Conservation (phyloP, 2,888 invertebrate genomes). For the Eupithecia centaureata region DNA sequence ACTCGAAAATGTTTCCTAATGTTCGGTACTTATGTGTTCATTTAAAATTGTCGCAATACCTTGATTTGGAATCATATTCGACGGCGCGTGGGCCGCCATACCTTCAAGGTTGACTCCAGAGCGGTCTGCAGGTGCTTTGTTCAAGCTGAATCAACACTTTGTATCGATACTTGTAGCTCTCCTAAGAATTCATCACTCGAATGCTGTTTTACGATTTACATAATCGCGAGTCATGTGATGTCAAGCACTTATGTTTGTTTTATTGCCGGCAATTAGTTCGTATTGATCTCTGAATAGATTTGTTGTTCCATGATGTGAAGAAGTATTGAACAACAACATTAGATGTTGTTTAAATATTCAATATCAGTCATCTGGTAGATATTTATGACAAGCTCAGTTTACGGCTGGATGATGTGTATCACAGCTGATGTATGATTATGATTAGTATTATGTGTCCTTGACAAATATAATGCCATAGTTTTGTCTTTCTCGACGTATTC, state of each 20-base stretch:
- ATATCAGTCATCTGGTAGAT: background rate
- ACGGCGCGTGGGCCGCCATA: constrained; percentile 25
- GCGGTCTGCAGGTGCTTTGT: constrained; percentile 13
- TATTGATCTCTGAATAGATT: constrained; percentile 1
- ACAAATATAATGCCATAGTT: background rate
- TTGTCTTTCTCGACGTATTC: background rate
- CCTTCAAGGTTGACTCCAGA: constrained; percentile 22
- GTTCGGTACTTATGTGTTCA: constrained; percentile 8
- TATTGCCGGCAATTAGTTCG: background rate
- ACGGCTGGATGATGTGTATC: background rate
- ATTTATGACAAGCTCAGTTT: background rate
- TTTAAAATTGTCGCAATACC: constrained; percentile 22
- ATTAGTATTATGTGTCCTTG: background rate
- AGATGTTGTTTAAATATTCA: no score
- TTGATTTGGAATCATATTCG: constrained; percentile 23
- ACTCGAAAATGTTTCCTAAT: constrained; percentile 16
- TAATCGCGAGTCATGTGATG: background rate
- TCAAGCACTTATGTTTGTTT: background rate
- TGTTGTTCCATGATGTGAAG: background rate
- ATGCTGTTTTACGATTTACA: background rate
- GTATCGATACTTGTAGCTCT: background rate
- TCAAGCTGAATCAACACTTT: constrained; percentile 26
- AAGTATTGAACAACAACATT: background rate
- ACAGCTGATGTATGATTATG: background rate
- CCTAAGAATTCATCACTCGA: background rate